Evolutionary conservation across 2,797 vertebrate species (phyloP).

Genomic region (Phrynocephalus forsythii): DNA sequence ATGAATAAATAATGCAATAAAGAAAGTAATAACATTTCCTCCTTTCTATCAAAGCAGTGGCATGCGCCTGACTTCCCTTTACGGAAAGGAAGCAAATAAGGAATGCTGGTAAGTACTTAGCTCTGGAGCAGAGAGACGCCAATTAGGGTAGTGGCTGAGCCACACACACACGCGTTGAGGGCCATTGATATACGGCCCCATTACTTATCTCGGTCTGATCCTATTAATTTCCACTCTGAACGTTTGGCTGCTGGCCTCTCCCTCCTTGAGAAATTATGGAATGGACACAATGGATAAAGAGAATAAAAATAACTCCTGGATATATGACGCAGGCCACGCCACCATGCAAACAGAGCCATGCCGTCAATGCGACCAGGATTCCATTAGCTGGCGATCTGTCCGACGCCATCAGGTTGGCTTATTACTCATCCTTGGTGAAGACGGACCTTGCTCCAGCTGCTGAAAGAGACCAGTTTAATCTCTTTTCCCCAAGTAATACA

Average conservation of each 20-base stretch:
- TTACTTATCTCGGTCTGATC: conserved; percentile 3
- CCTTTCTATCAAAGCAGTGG: too few species aligned
- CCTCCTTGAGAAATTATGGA: not conserved
- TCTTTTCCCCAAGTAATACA: not conserved
- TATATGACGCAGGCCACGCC: not conserved
- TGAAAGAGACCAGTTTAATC: not conserved
- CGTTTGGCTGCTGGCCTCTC: not conserved
- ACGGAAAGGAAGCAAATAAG: not conserved
- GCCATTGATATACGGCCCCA: not conserved
- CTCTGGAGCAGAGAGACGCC: not conserved
- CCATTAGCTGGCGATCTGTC: not conserved
- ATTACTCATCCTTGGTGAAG: not conserved
- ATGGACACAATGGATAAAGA: not conserved
- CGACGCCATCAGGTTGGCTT: not conserved
- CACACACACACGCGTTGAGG: not conserved
- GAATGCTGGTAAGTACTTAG: not conserved
- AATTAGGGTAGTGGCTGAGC: not conserved
- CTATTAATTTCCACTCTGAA: conserved; percentile 15
- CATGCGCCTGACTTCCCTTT: not conserved
- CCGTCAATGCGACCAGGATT: not conserved
- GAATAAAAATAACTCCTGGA: not conserved
- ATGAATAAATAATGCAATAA: not conserved
- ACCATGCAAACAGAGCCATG: not conserved
- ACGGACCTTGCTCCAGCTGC: not conserved
- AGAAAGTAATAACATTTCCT: not conserved